These are phyloP conservation scores for Scolopax mira DNA, from an alignment of 2,113 vertebrate species.

Conservation along the genomic window DNA sequence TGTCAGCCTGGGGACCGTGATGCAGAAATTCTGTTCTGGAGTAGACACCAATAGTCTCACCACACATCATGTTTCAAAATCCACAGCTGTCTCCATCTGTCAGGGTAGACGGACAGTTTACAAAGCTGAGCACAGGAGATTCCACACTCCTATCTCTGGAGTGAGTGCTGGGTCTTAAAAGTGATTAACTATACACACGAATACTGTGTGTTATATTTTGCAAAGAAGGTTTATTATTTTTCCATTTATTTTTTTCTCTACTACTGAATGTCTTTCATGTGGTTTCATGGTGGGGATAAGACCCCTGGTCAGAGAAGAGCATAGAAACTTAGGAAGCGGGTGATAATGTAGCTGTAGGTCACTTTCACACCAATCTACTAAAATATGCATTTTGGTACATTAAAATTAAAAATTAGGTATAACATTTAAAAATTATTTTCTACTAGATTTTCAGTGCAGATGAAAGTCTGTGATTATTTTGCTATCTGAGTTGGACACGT, in stretches of 20 bases:
- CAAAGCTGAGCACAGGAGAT: neutral
- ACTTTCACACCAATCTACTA: neutral
- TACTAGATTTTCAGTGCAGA: neutral
- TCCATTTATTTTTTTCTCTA: neutral
- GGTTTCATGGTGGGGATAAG: neutral
- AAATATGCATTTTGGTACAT: neutral
- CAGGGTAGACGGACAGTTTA: neutral
- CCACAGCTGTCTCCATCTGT: neutral
- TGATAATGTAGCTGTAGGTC: neutral
- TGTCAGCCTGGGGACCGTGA: neutral
- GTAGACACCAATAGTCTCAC: neutral
- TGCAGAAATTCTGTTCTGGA: neutral
- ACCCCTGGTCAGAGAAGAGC: neutral
- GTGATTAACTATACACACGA: neutral
- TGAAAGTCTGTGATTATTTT: fast-evolving
- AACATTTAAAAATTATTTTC: neutral
- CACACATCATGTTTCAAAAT: neutral
- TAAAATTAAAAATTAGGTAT: neutral
- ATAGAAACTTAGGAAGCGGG: neutral
- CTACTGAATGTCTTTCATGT: neutral
- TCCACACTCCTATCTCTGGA: neutral
- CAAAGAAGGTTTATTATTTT: neutral
- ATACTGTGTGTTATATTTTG: neutral
- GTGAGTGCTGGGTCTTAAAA: neutral
- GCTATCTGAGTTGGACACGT: neutral